A percentile compares a stretch with the other conserved stretches of the same genome.
phyloP scores from a whole-genome alignment of 2,888 invertebrate species.

The Amphiduros pacificus region DNA sequence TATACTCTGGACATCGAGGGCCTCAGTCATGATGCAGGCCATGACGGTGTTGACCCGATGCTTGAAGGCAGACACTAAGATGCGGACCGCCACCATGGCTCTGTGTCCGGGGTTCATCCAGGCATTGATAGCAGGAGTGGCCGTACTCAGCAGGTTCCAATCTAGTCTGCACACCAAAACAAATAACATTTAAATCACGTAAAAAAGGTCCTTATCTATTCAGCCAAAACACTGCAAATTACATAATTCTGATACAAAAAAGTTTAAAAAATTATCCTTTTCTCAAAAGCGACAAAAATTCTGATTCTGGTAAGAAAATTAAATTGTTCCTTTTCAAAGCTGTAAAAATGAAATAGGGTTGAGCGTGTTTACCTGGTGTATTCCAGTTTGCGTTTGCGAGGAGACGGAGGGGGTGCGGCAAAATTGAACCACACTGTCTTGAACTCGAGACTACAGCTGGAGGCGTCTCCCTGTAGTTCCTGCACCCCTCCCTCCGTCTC shows the following conservation, averaged over 20 bases:
- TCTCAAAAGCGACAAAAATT: too few species aligned
- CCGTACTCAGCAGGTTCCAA: conserved; percentile 94
- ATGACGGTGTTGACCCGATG: conserved; percentile 70
- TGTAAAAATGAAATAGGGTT: background rate
- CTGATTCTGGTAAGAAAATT: too few species aligned
- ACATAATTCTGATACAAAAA: too few species aligned
- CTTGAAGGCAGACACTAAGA: conserved; percentile 74
- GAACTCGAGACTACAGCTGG: conserved; percentile 85
- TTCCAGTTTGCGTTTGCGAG: conserved; percentile 91
- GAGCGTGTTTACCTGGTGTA: conserved; percentile 80
- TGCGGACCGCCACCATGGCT: conserved; percentile 80
- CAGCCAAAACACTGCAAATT: too few species aligned
- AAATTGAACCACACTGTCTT: conserved; percentile 96
- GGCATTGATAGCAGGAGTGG: conserved; percentile 93
- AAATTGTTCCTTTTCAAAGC: background rate
- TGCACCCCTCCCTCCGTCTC: conserved; percentile 4
- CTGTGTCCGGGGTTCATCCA: conserved; percentile 97
- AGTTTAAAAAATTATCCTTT: too few species aligned
- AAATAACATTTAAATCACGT: too few species aligned
- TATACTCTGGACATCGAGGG: conserved; percentile 79
- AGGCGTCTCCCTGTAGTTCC: conserved; percentile 56
- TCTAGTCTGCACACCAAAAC: conserved; percentile 70
- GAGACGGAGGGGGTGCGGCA: conserved; percentile 92
- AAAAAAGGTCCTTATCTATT: too few species aligned
- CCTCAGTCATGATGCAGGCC: conserved; percentile 93